phyloP scores from a whole-genome alignment of 2,113 vertebrate species.

The Sander vitreus region DNA sequence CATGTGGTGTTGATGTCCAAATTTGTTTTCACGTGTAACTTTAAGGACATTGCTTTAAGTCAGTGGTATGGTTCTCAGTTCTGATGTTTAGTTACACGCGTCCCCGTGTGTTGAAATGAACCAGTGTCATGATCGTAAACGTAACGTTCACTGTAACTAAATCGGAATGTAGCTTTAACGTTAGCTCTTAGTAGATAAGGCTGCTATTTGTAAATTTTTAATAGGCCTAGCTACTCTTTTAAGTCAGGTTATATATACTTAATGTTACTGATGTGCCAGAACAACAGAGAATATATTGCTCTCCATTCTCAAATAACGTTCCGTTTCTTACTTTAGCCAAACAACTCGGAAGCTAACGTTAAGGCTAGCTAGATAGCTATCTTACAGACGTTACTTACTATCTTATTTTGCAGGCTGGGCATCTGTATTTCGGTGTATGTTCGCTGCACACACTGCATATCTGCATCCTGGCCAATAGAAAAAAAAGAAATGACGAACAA shows the following conservation, averaged over 20 bases:
- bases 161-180: not conserved
- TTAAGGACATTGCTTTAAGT: not conserved
- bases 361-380: not conserved
- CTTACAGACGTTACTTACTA: conserved; percentile 80
- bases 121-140: not conserved
- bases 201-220: not conserved
- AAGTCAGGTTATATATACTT: not conserved
- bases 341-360: not conserved
- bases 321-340: not conserved
- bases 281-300: not conserved
- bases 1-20: conserved; percentile 27
- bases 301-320: not conserved
- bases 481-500: fast-evolving
- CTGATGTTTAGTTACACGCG: not conserved
- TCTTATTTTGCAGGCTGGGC: conserved; percentile 83
- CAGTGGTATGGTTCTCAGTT: fast-evolving
- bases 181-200: not conserved
- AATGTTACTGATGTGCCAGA: not conserved
- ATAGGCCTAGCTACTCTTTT: not conserved
- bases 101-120: not conserved
- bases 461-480: conserved; percentile 63
- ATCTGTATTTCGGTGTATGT: conserved; percentile 81
- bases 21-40: not conserved
- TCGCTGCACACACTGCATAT: conserved; percentile 81
- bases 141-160: not conserved